These are phyloP conservation scores for Sinocyclocheilus anophthalmus DNA, from an alignment of 2,113 vertebrate genomes.

Conservation along the genomic window DNA sequence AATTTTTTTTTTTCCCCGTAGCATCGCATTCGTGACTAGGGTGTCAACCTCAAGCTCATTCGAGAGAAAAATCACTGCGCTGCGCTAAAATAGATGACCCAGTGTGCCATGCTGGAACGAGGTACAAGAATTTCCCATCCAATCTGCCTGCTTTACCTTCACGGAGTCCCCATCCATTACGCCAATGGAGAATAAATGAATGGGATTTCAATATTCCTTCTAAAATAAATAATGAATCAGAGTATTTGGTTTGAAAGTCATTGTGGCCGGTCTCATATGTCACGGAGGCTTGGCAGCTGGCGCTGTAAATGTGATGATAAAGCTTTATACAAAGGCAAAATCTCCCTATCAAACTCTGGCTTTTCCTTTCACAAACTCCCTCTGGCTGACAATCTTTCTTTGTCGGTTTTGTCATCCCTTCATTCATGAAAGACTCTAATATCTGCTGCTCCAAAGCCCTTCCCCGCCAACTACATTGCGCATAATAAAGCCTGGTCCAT, in stretches of 20 bases:
- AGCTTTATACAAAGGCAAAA: constrained; percentile 15
- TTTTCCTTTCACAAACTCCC: constrained; percentile 36
- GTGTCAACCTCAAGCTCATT: not conserved
- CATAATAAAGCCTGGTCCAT: constrained; percentile 24
- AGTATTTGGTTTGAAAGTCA: constrained; percentile 39
- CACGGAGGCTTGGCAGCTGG: constrained; percentile 17
- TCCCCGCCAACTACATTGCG: constrained; percentile 14
- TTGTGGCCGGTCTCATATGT: constrained; percentile 23
- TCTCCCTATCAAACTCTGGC: constrained; percentile 3
- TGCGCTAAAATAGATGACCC: constrained; percentile 20
- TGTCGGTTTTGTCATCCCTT: constrained; percentile 12
- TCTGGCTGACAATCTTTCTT: constrained; percentile 39
- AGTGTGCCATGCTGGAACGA: not conserved
- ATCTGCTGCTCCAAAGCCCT: constrained; percentile 13
- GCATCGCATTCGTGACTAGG: not conserved
- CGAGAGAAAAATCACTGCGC: constrained; percentile 11
- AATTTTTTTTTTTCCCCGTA: not conserved
- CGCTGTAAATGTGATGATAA: not conserved
- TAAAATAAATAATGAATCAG: constrained; percentile 36
- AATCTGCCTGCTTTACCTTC: constrained; percentile 33
- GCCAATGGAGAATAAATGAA: constrained; percentile 30
- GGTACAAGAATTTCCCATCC: constrained; percentile 34
- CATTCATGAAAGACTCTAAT: constrained; percentile 31
- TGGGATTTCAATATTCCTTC: constrained; percentile 35
- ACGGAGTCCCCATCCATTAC: constrained; percentile 29